Evolutionary conservation across 2,888 invertebrate genomes (phyloP), one percentile per base, ranked within the genome.

Genomic region (Dascillus cervinus): DNA sequence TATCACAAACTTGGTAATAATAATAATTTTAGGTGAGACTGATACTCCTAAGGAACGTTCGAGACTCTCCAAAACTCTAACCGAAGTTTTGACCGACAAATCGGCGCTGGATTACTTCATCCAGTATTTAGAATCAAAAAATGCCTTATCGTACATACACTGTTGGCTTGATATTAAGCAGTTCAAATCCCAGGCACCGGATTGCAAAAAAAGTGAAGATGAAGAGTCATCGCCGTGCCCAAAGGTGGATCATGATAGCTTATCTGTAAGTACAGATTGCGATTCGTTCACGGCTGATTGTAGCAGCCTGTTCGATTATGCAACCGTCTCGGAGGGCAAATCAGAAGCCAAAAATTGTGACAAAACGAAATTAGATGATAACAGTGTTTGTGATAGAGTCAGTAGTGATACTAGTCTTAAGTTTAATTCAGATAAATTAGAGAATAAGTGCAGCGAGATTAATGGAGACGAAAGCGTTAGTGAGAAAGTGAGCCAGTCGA

Each of bases 51-150:
- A 46, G 14, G 55, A 56, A 35, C 44, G 44, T 26, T 82, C 82
- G 1, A 73, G 79, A 34, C 67, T 91, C 29, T 82, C 85, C 3
- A 77, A 85, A 65, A 80, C 75, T 29, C 67, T 92, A 37, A 65
- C 71, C 36, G 83, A 90, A 52, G 77, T 88, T 43, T 69, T 94
- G 9, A 65, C 72, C 13, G 87, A 89, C 62, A 83, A 83, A 57
- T 78, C 78, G 56, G 85, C 85, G 32, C 67, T 91, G 13, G 79
- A 80, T 25, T 86, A 87, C 63, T 87, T 92, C 59, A 74, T 88
- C 32, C 86, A 89, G 53, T 94, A 78, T 62, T 76, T 94, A 75
- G 87, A 90, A 53, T 70, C 77, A n/a, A 72, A 77, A 43, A 77
- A 77, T 34, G 75, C 77, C 31, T 63, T 79, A 32, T 63, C 72